These are phyloP conservation scores for Scolopax bukidnonensis DNA, from an alignment of 2,797 vertebrate genomes.

Conservation along the genomic window DNA sequence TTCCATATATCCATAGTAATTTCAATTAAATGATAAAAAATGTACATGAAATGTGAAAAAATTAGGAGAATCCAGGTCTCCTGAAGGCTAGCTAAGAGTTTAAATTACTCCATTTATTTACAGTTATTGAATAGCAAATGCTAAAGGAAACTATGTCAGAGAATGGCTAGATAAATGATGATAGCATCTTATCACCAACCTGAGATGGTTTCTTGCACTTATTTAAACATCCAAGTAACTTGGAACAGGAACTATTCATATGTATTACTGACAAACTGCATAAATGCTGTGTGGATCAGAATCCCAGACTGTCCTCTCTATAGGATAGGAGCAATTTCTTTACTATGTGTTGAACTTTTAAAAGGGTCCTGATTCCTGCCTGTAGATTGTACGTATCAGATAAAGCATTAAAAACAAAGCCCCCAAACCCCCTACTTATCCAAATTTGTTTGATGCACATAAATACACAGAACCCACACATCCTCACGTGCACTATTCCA, in stretches of 20 bases:
- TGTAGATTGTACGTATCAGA: not conserved
- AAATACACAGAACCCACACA: accelerated
- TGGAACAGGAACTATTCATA: not conserved
- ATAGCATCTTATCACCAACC: not conserved
- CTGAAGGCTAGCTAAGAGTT: not conserved
- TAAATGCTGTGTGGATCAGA: not conserved
- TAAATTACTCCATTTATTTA: slow-evolving; percentile 22
- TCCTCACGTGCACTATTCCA: accelerated
- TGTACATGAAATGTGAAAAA: too few relatives aligned
- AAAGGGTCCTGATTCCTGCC: not conserved
- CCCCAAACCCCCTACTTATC: accelerated
- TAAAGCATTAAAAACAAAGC: not conserved
- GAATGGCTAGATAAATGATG: not conserved
- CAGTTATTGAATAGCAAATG: not conserved
- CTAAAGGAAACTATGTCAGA: not conserved
- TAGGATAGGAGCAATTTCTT: not conserved
- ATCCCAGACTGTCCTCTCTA: not conserved
- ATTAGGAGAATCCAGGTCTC: not conserved
- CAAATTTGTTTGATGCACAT: not conserved
- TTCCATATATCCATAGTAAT: not conserved
- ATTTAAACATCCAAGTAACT: not conserved
- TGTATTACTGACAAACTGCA: not conserved
- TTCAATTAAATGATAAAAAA: not conserved
- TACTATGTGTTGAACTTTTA: not conserved
- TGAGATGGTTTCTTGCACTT: not conserved